Percentiles rank a stretch among this genome's conserved stretches.
Evolutionary conservation across 2,797 vertebrate species (phyloP).

Genomic region (Synanceia verrucosa): DNA sequence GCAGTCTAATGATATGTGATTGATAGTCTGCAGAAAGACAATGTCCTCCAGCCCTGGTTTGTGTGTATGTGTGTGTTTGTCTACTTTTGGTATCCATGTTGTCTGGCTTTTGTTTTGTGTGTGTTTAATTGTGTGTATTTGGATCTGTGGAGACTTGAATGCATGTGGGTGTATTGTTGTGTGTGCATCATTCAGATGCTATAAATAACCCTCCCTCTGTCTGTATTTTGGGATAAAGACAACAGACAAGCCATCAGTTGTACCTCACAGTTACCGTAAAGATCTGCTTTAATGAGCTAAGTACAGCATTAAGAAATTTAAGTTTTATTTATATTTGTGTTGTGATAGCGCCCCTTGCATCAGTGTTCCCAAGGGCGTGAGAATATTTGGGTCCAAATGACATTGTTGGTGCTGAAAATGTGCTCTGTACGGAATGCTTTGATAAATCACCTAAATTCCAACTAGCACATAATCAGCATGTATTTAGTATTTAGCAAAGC

Average conservation of each 20-base stretch:
- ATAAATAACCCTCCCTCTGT: constrained; percentile 38
- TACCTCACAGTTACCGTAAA: neutral
- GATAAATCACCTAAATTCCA: no score
- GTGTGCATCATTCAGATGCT: constrained; percentile 27
- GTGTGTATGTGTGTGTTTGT: neutral
- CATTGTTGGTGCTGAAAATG: no score
- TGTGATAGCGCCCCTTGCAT: no score
- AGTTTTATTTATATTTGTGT: no score
- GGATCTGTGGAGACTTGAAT: constrained; percentile 6
- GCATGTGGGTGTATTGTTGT: constrained; percentile 7
- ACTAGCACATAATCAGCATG: no score
- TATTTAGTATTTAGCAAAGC: no score
- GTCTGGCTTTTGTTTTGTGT: constrained; percentile 19
- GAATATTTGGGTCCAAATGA: no score
- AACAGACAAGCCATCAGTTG: constrained; percentile 29
- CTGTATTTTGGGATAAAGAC: constrained; percentile 22
- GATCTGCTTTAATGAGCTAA: neutral
- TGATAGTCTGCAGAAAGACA: constrained; percentile 50
- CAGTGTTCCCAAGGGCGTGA: no score
- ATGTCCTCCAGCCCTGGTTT: constrained; percentile 40
- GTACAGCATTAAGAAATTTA: no score
- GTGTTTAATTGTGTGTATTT: constrained; percentile 9
- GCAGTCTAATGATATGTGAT: constrained; percentile 61
- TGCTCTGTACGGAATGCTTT: no score
- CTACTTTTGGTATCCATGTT: neutral